Percentiles rank a stretch among this genome's conserved stretches.
phyloP scores from a whole-genome alignment of 92 coral and sea anemone genomes.

The Phenganax subtilis region DNA sequence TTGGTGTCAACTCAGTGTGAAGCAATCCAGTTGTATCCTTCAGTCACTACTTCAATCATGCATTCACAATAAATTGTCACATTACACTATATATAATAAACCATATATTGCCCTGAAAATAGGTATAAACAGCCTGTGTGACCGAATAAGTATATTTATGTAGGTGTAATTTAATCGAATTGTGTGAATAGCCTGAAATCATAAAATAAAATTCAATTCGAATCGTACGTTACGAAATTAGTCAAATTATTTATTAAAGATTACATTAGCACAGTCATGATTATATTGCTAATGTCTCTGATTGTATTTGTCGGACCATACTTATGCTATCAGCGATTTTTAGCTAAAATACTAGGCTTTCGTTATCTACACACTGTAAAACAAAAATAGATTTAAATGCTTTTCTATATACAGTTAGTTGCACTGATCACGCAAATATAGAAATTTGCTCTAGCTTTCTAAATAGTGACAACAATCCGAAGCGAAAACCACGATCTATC shows the following conservation, averaged over 20 bases:
- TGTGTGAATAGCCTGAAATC: slow-evolving; percentile 2
- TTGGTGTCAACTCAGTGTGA: too few relatives aligned
- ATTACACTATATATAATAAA: background rate
- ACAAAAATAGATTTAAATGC: too few relatives aligned
- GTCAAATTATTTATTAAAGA: slow-evolving; percentile 4
- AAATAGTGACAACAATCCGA: too few relatives aligned
- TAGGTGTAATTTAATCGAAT: background rate
- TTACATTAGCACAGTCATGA: background rate
- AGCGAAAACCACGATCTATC: too few relatives aligned
- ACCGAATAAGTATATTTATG: background rate
- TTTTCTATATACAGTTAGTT: too few relatives aligned
- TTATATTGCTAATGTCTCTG: background rate
- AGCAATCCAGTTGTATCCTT: slow-evolving; percentile 9
- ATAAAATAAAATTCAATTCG: too few relatives aligned
- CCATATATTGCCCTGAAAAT: background rate
- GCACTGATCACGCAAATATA: too few relatives aligned
- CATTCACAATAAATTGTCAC: background rate
- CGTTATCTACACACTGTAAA: too few relatives aligned
- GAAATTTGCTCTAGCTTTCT: too few relatives aligned
- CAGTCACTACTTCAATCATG: background rate
- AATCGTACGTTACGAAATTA: background rate
- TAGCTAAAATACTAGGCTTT: background rate
- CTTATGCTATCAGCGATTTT: background rate
- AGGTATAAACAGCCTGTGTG: background rate
- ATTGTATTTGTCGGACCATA: background rate